Conservation (phyloP, 1,140 invertebrate species). For the Bombus breviceps region DNA sequence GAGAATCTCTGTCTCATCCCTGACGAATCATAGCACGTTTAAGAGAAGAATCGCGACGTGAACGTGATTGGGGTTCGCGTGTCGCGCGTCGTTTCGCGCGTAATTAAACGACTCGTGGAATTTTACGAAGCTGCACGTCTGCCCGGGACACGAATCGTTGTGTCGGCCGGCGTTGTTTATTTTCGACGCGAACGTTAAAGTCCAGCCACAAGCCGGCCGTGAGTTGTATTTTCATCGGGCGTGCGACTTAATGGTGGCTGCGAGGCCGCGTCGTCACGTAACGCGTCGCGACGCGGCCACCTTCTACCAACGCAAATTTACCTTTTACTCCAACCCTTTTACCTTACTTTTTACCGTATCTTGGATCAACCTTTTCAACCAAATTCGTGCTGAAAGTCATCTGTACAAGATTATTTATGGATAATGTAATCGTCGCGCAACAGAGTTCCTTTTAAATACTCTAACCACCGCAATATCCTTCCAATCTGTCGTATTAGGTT, state of each 20-base stretch:
- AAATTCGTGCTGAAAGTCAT: background rate
- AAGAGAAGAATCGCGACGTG: background rate
- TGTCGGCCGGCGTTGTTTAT: conserved; percentile 5
- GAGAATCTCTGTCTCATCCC: too few species aligned
- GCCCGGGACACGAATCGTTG: background rate
- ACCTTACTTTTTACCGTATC: too few species aligned
- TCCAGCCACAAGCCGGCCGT: background rate
- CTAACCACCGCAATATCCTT: too few species aligned
- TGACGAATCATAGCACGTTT: too few species aligned
- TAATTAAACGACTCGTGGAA: conserved; percentile 28
- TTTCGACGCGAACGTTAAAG: conserved; percentile 21
- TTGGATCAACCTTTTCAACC: background rate
- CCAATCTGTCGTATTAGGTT: too few species aligned
- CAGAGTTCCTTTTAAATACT: too few species aligned
- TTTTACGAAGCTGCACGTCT: conserved; percentile 14
- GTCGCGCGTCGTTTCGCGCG: background rate
- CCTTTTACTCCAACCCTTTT: too few species aligned
- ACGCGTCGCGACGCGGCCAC: conserved; percentile 11
- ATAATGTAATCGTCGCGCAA: background rate
- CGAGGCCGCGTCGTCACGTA: conserved; percentile 4
- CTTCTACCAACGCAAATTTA: background rate
- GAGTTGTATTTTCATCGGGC: conserved; percentile 23
- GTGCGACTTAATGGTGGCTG: conserved; percentile 33
- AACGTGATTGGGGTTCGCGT: conserved; percentile 15
- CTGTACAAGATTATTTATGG: background rate